phyloP scores from a whole-genome alignment of 2,113 vertebrate species.

The Ornithorhynchus anatinus region DNA sequence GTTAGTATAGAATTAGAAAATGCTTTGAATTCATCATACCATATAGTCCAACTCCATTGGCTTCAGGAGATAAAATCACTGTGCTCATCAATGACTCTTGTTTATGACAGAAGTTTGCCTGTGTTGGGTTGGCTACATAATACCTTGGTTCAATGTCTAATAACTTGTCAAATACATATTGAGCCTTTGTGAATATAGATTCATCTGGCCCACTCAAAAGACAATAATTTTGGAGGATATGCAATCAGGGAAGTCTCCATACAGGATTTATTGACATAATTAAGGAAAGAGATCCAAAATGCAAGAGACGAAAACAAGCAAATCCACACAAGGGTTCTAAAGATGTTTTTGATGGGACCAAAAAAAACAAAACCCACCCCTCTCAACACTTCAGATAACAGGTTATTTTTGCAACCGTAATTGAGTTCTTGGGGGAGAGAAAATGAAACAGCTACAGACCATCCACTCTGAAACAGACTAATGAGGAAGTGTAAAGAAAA shows the following conservation, averaged over 20 bases:
- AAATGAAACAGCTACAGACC: too few relatives aligned
- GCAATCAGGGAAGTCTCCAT: background rate
- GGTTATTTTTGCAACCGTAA: too few relatives aligned
- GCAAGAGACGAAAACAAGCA: background rate
- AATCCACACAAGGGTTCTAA: background rate
- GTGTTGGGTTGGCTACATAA: background rate
- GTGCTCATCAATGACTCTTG: conserved; percentile 9
- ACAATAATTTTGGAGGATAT: conserved; percentile 29
- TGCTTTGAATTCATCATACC: conserved; percentile 1
- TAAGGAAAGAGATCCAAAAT: conserved; percentile 6
- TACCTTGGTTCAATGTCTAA: conserved; percentile 26
- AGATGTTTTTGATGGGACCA: background rate
- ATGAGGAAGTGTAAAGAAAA: too few relatives aligned
- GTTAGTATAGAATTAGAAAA: too few relatives aligned
- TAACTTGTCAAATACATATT: conserved; percentile 17
- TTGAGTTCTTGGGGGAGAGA: too few relatives aligned
- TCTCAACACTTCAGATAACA: background rate
- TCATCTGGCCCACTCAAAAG: background rate
- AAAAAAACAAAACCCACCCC: background rate
- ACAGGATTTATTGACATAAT: conserved; percentile 13
- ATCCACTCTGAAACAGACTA: too few relatives aligned
- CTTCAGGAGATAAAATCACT: conserved; percentile 12
- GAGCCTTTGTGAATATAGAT: conserved; percentile 29
- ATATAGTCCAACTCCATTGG: conserved; percentile 27
- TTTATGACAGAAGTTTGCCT: conserved; percentile 5